Base-by-base conservation (phyloP, 2,797 vertebrate genomes). In the Otolemur crassicaudatus region DNA sequence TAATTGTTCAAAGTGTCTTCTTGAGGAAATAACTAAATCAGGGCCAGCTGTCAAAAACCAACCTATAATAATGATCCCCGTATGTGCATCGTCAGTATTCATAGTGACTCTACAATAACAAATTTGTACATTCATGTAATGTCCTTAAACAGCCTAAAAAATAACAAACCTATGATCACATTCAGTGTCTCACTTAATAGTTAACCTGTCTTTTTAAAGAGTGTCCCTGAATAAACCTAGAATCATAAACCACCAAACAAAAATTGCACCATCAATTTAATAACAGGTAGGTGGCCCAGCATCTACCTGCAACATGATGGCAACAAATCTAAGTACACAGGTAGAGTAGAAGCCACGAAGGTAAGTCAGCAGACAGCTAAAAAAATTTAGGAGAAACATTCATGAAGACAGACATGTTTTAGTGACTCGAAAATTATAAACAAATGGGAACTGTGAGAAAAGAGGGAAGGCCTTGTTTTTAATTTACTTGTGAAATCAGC, bases 1-100 rank as follows among this genome's bases (percentile, higher is more conserved):
- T 97, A 97, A 97, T 97, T 97, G 96, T 96, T 97, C 96, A 76
- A 94, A 97, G 96, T 97, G 81, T 97, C 96, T 97, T 97, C 95
- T 97, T 95, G 91, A 97, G 95, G 97, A 97, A 97, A 96, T 97
- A 97, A 96, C 96, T 96, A 96, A 97, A 97, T 96, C 95, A 97
- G 91, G 87, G 75, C 93, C 97, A 96, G 96, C 93, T 98, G 97
- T 97, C 97, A 97, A 69, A 90, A 96, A 70, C 90, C 87, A 92
- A 75, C 91, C 96, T 95, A 90, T 63, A 97, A 77, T 95, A 95
- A 96, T 92, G 96, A 97, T 96, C 91, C 92, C 88, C 2, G 46
- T 96, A 83, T 95, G 77, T 96, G 85, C 65, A 79, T 87, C 93
- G 93, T 88, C 73, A 20, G 93, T 75, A 94, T 96, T 97, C 96